Evolutionary conservation across 1,140 invertebrate genomes (phyloP).

Genomic region (Diabrotica virgifera): DNA sequence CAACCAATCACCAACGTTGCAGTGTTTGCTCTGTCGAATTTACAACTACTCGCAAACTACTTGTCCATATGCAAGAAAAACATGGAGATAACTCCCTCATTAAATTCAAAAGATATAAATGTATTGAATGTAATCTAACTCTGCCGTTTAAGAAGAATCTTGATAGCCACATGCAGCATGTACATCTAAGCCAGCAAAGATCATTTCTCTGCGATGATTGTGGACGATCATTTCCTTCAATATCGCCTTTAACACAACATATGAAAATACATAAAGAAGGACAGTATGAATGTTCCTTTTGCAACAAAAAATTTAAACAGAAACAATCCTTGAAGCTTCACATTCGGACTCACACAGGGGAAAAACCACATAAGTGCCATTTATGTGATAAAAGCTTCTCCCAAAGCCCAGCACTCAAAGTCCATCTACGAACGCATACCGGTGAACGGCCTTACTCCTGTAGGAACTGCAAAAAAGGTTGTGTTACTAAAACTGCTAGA

Average conservation of each 20-base stretch:
- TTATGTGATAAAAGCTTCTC: constrained; percentile 10
- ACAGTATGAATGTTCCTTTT: no score
- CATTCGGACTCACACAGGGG: constrained; percentile 16
- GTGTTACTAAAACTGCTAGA: neutral
- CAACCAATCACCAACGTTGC: no score
- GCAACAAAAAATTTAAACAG: neutral
- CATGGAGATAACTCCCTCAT: neutral
- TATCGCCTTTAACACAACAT: no score
- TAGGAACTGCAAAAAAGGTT: constrained; percentile 58
- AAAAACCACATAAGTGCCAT: constrained; percentile 28
- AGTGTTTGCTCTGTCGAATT: no score
- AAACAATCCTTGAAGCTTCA: neutral
- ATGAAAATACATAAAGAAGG: no score
- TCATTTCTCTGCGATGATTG: no score
- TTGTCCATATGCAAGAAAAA: neutral
- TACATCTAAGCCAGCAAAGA: no score
- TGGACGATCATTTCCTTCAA: no score
- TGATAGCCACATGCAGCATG: no score
- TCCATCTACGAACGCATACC: constrained; percentile 71
- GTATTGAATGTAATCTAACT: no score
- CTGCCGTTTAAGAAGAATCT: no score
- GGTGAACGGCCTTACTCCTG: constrained; percentile 72
- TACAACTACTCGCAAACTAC: no score
- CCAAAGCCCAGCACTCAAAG: constrained; percentile 45
- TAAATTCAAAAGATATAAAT: neutral